Evolutionary conservation across 2,113 vertebrate species (phyloP), one percentile per base, ranked within the genome.

Genomic region (Zosterops hypoxanthus): DNA sequence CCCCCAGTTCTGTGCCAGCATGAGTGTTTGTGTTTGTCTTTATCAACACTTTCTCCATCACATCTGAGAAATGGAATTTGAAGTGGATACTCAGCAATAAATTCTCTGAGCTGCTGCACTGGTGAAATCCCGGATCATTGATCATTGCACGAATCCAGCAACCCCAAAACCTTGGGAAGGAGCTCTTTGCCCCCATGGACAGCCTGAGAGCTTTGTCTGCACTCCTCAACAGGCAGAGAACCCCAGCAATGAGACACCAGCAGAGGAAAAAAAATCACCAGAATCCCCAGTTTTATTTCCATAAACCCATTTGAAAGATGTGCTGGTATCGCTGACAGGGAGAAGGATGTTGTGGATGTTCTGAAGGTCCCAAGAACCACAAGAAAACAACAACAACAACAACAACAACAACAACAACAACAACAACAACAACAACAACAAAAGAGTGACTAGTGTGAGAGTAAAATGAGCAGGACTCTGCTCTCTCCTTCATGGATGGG

Each of bases 151-250:
- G 9, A 41, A 50, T 34, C 50, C 87, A 47, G 80, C 50, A 29
- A 4, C 6, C 14, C 3, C 5, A 12, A 29, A 61, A 17, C 31
- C 52, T 7, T 3, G 33, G 56, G 70, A 26, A 61, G 15, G 8
- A 44, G 25, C 31, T 66, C 46, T 39, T 39, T 31, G 16, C 23
- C 55, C 22, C 50, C 44, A 17, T 0, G 2, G 1, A 8, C 61
- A 11, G 55, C 7, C n/a, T 3, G n/a, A 25, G 0, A 1, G 26
- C 17, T 2, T 4, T 15, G 15, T 2, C 46, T 46, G 60, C 36
- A 3, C 25, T 21, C 5, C 42, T n/a, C 81, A 52, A 24, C 17
- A 8, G 34, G 64, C 19, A 33, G 28, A 29, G 29, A 77, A 26
- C 25, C 13, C 41, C 29, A 24, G 69, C 41, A 47, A 1, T 2